Conservation (phyloP, 2,888 invertebrate genomes). For the Dasysyrphus albostriatus region DNA sequence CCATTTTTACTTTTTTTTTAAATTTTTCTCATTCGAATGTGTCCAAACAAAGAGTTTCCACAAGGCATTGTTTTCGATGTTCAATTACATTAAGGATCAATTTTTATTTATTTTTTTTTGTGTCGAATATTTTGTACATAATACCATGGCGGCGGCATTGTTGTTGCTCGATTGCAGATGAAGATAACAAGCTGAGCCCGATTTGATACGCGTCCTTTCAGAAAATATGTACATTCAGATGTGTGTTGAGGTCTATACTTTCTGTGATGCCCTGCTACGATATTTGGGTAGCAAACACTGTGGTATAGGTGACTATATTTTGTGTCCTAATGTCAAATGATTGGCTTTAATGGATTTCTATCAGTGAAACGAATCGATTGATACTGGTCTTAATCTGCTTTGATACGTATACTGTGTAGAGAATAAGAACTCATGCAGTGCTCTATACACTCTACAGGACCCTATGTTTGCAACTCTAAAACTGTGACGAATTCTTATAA, state of each 20-base stretch:
- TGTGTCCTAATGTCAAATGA: constrained; percentile 84
- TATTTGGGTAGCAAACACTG: constrained; percentile 62
- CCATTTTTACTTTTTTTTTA: constrained; percentile 37
- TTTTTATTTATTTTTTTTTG: constrained; percentile 42
- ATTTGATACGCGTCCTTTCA: constrained; percentile 74
- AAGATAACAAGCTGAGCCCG: constrained; percentile 75
- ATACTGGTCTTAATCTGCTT: constrained; percentile 72
- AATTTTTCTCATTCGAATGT: constrained; percentile 71
- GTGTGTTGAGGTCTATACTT: constrained; percentile 35
- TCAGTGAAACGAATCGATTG: constrained; percentile 83
- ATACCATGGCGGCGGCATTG: constrained; percentile 35
- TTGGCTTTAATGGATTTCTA: constrained; percentile 84
- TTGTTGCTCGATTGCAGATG: constrained; percentile 73
- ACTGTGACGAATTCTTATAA: constrained; percentile 61
- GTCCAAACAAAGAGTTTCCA: constrained; percentile 75
- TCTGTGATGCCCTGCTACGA: constrained; percentile 15
- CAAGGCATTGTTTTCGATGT: constrained; percentile 69
- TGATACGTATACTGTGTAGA: constrained; percentile 50
- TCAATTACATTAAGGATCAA: constrained; percentile 75
- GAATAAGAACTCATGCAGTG: constrained; percentile 22
- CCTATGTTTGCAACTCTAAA: constrained; percentile 39
- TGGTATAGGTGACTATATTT: constrained; percentile 80
- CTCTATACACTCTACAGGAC: constrained; percentile 10
- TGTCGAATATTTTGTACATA: constrained; percentile 38
- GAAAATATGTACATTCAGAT: constrained; percentile 38